Base-by-base conservation (phyloP, 1,140 invertebrate species). In the Andricus grossulariae region DNA sequence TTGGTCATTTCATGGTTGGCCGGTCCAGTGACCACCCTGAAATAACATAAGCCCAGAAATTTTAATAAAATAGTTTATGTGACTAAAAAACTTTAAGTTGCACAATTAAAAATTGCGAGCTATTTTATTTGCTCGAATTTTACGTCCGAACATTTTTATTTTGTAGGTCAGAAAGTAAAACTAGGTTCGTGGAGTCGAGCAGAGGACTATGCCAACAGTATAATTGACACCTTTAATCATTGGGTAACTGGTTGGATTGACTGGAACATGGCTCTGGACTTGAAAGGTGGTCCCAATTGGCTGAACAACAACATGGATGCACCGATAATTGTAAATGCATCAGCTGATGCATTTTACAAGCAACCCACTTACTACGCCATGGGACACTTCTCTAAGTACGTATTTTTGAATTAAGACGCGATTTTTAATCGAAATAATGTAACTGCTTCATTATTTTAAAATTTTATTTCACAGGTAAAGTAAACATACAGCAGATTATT, bases 201-300 rank as follows among this genome's bases (percentile, higher is more conserved):
- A 7, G 60, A 66, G 25, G 25, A 66, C 45, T 66, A 66, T n/a
- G 60, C 60, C n/a, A 66, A 66, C 15, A 66, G 25, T 66, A 66
- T 66, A 66, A 66, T 66, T 66, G 32, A 66, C 60, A 66, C 15
- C 32, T 39, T 66, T 16, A 39, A 21, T 21, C 60, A 66, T 39
- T 66, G 60, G 60, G 60, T 66, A 16, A 39, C 60, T n/a, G 60
- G 60, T 66, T 66, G 60, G 60, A 66, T 66, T 66, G 60, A 66
- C 60, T 66, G 13, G 16, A 66, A 66, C 60, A 66, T 66, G 60
- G 60, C 60, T 66, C 15, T 66, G n/a, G 60, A 66, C 25, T 39
- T 66, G 25, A 25, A 66, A 39, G 60, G 60, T 66, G 60, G 60
- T 66, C 60, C 60, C 60, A 66, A 66, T 32, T 66, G 60, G 60